Evolutionary conservation across 2,113 vertebrate genomes (phyloP).

Genomic region (Dissostichus mawsoni): DNA sequence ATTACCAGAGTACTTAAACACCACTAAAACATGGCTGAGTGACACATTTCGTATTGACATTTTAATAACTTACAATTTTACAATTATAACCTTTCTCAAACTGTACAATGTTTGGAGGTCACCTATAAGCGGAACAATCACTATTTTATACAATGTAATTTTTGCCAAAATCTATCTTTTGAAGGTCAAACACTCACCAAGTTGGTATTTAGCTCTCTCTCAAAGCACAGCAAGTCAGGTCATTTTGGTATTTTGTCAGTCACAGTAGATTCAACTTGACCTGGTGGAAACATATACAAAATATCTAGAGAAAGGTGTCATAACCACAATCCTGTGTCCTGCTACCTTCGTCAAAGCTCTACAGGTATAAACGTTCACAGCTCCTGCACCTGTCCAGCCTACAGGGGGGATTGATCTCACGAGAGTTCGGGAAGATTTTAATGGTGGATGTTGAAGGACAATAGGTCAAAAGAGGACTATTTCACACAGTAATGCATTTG

Average conservation of each 20-base stretch:
- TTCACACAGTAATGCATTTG: not conserved
- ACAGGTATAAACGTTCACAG: slow-evolving; percentile 26
- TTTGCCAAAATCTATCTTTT: not conserved
- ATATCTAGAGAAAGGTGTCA: not conserved
- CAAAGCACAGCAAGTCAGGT: not conserved
- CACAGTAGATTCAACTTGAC: slow-evolving; percentile 20
- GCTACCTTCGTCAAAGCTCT: not conserved
- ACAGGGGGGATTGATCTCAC: slow-evolving; percentile 1
- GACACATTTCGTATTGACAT: not conserved
- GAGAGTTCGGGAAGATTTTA: not conserved
- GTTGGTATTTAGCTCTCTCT: not conserved
- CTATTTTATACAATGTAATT: not conserved
- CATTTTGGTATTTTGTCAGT: not conserved
- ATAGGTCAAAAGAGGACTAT: not conserved
- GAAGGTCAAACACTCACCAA: not conserved
- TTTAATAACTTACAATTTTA: not conserved
- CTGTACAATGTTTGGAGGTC: not conserved
- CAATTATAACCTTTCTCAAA: not conserved
- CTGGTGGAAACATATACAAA: slow-evolving; percentile 25
- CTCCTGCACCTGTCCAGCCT: not conserved
- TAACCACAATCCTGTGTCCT: not conserved
- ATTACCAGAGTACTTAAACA: not conserved
- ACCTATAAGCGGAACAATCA: not conserved
- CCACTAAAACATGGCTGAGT: not conserved
- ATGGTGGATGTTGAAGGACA: not conserved